Conservation (phyloP, 2,888 invertebrate species). For the Drosophila algonquin region DNA sequence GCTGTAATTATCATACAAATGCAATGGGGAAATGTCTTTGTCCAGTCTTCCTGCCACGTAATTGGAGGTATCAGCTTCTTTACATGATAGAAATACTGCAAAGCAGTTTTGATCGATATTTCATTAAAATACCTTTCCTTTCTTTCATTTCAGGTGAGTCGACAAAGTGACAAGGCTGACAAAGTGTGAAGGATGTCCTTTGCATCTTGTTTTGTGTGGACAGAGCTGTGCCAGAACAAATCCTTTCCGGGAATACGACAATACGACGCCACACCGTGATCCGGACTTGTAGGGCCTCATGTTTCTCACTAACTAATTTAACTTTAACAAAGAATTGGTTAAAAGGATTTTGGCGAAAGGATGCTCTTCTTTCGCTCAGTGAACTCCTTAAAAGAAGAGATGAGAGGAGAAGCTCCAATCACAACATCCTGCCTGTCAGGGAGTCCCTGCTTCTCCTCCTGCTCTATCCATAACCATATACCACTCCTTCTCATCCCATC, state of each 20-base stretch:
- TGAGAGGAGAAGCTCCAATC: constrained; percentile 35
- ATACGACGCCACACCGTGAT: neutral
- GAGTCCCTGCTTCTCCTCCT: neutral
- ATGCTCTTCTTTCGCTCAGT: neutral
- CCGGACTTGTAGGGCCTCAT: neutral
- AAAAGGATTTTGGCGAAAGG: neutral
- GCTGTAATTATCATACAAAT: too few species aligned
- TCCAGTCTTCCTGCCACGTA: too few species aligned
- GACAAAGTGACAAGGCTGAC: neutral
- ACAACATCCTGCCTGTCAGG: constrained; percentile 16
- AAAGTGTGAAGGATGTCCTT: neutral
- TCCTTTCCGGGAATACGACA: neutral
- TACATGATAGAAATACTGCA: too few species aligned
- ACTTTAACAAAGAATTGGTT: too few species aligned
- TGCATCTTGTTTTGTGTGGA: neutral
- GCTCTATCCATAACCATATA: neutral
- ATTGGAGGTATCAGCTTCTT: too few species aligned
- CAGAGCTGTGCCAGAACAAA: neutral
- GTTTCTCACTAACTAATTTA: too few species aligned
- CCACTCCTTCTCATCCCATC: neutral
- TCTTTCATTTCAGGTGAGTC: constrained; percentile 39
- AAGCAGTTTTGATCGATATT: too few species aligned
- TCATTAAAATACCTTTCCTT: neutral
- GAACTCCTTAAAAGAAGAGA: neutral
- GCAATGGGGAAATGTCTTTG: too few species aligned